Evolutionary conservation across 2,797 vertebrate species (phyloP).

Genomic region (Megalops cyprinoides): DNA sequence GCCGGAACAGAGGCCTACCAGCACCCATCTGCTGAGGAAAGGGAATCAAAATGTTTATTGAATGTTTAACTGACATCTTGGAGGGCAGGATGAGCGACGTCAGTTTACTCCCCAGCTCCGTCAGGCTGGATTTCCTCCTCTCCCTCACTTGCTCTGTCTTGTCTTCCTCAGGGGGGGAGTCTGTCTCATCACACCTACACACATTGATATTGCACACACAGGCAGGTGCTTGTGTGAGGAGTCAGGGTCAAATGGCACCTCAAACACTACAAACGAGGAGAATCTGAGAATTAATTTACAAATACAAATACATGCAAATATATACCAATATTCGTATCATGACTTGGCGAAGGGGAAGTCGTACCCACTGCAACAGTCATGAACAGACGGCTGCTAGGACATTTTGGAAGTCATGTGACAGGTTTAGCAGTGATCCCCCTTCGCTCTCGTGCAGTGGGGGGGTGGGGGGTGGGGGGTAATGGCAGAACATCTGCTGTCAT

Average conservation of each 20-base stretch:
- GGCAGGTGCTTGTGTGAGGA: background rate
- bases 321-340: too few species aligned
- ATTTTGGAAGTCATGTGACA: background rate
- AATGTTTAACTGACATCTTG: conserved; percentile 73
- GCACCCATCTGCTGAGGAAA: too few species aligned
- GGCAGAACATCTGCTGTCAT: background rate
- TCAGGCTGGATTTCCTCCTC: conserved; percentile 80
- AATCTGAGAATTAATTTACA: background rate
- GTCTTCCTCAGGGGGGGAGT: conserved; percentile 63
- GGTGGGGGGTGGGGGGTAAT: background rate
- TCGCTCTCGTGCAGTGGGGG: background rate
- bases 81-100: conserved; percentile 70
- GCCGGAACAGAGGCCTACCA: background rate
- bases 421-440: background rate
- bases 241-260: background rate
- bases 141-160: conserved; percentile 55
- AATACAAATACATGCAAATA: background rate
- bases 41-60: background rate
- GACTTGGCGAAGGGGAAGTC: too few species aligned
- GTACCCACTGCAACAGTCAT: too few species aligned
- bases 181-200: conserved; percentile 65
- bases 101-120: conserved; percentile 78
- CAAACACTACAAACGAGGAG: background rate
- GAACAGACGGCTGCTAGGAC: too few species aligned
- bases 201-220: conserved; percentile 36